Evolutionary conservation across 2,797 vertebrate species (phyloP), one percentile per base, ranked within the genome.

Genomic region (Phoebastria nigripes): DNA sequence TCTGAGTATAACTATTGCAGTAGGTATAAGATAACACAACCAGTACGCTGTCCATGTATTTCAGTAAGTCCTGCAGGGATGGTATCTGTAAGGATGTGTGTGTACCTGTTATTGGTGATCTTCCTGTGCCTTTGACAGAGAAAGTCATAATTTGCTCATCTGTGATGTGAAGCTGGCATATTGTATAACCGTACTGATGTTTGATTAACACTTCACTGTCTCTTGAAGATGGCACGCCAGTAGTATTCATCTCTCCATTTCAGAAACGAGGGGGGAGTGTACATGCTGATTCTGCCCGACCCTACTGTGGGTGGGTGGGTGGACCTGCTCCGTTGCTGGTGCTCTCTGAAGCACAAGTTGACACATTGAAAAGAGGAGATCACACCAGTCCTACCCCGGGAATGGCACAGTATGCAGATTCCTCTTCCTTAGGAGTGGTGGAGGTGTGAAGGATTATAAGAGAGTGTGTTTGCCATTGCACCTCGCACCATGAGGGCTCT

Each of bases 1-100:
- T 26, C 22, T 47, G 35, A 58, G 15, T 63, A 3, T 33, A 47
- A 56, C 35, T 73, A 8, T 33, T 46, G 47, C 51, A 65, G 28
- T 37, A 58, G 47, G 16, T 28, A 12, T 63, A 47, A 76, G 59
- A 9, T 14, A 52, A 37, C 25, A 44, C 58, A 79, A 12, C 13
- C 25, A n/a, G 46, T 19, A 15, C 0, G 0, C 17, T n/a, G n/a
- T 49, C 29, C 5, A 0, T 37, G 16, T 39, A 21, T 70, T 81
- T 78, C 28, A 15, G 24, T 28, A 63, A 28, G 15, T 55, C 41
- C 21, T 79, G 47, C 51, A 42, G 63, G 1, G 7, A 24, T 39
- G 8, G 12, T 13, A 8, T 28, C 46, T 51, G 22, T n/a, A 16
- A n/a, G 74, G 18, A 18, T 9, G 4, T 11, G 25, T 12, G 22